phyloP scores from a whole-genome alignment of 1,140 invertebrate species.

The Brachionus manjavacas region DNA sequence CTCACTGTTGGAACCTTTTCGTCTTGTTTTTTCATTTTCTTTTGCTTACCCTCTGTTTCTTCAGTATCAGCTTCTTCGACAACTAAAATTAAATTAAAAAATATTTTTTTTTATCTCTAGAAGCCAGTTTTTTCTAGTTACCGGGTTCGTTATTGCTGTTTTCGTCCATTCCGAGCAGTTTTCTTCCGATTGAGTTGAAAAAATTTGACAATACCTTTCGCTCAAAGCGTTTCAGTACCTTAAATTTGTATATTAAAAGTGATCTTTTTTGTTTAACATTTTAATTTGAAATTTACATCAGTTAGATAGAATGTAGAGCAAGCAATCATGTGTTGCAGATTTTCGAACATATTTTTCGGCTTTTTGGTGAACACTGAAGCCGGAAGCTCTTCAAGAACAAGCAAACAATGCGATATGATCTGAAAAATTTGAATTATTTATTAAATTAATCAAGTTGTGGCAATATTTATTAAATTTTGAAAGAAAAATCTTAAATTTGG shows the following conservation, averaged over 20 bases:
- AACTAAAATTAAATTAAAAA: neutral
- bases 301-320: constrained; percentile 55
- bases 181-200: constrained; percentile 51
- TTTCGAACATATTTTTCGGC: constrained; percentile 50
- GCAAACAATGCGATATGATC: constrained; percentile 52
- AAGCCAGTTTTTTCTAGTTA: neutral
- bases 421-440: constrained; percentile 40
- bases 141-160: constrained; percentile 30
- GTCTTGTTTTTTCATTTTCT: constrained; percentile 38
- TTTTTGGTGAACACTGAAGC: constrained; percentile 50
- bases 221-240: constrained; percentile 53
- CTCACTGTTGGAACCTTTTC: constrained; percentile 44
- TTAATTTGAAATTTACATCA: constrained; percentile 47
- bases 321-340: constrained; percentile 57
- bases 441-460: neutral
- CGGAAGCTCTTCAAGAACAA: constrained; percentile 54
- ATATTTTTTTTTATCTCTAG: neutral
- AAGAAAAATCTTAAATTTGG: too few relatives aligned
- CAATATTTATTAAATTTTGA: too few relatives aligned
- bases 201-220: constrained; percentile 52
- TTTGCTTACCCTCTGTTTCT: constrained; percentile 43
- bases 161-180: constrained; percentile 49
- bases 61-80: constrained; percentile 47
- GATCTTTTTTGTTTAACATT: neutral
- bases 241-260: neutral